Percentiles rank a stretch among this genome's conserved stretches.
phyloP scores from a whole-genome alignment of 2,888 invertebrate species.

The Masnerella sp. region DNA sequence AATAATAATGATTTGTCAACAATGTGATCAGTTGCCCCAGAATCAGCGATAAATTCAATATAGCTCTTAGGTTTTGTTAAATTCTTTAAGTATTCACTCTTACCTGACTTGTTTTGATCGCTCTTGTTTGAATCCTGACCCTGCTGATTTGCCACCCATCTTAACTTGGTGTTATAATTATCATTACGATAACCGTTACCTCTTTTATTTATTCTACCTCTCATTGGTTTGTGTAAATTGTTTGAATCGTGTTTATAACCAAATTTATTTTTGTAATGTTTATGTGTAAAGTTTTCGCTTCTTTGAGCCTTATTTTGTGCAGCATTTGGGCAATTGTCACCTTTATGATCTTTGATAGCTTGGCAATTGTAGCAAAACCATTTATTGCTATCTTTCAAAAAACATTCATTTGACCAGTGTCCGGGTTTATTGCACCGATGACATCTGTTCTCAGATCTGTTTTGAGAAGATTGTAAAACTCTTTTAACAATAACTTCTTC shows the following conservation, averaged over 20 bases:
- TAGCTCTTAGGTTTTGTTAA: conserved; percentile 5
- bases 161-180: too few species aligned
- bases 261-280: too few species aligned
- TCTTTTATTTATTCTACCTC: too few species aligned
- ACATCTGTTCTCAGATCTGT: neutral
- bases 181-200: too few species aligned
- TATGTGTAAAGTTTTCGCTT: too few species aligned
- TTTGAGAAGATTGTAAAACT: neutral
- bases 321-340: neutral
- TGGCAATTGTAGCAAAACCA: conserved; percentile 55
- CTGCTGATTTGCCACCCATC: too few species aligned
- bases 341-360: neutral
- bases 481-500: conserved; percentile 26
- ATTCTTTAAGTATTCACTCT: neutral
- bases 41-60: conserved; percentile 12
- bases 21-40: conserved; percentile 11
- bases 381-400: neutral
- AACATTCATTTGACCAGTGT: neutral
- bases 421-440: neutral
- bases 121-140: neutral
- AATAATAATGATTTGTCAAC: conserved; percentile 6
- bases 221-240: too few species aligned
- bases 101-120: neutral
- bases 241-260: too few species aligned
- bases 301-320: too few species aligned